Percentiles rank a stretch among this genome's conserved stretches.
phyloP scores from a whole-genome alignment of 2,113 vertebrate species.

The Eurypyga helias region DNA sequence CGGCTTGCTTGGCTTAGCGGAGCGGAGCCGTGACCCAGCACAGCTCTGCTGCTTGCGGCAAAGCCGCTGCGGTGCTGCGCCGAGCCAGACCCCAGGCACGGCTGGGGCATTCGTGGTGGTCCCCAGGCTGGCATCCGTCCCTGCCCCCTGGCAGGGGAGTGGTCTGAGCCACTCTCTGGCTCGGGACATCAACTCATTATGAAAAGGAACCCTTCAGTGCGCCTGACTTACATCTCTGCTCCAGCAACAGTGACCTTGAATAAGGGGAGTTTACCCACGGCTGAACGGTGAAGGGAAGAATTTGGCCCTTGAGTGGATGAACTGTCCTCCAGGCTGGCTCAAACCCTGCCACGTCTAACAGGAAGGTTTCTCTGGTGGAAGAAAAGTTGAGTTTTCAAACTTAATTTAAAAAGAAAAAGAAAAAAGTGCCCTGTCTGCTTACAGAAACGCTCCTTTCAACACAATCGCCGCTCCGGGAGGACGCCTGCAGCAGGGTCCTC shows the following conservation, averaged over 20 bases:
- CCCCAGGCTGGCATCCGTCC: not conserved
- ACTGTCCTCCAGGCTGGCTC: not conserved
- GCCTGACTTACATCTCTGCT: not conserved
- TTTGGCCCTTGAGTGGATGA: not conserved
- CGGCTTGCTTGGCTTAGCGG: not conserved
- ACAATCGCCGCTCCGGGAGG: not conserved
- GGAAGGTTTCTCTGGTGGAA: not conserved
- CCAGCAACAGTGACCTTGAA: not conserved
- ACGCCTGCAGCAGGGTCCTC: not conserved
- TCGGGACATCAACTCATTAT: not conserved
- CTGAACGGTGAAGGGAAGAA: not conserved
- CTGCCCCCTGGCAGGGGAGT: not conserved
- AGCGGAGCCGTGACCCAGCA: not conserved
- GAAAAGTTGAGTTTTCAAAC: not conserved
- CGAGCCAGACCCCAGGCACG: rapidly evolving
- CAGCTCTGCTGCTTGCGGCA: not conserved
- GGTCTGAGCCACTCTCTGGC: not conserved
- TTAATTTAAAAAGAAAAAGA: not conserved
- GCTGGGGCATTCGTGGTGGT: not conserved
- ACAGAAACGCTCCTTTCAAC: not conserved
- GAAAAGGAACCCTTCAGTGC: not conserved
- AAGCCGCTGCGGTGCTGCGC: rapidly evolving
- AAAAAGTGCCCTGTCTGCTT: not conserved
- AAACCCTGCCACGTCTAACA: not conserved
- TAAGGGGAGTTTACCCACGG: too few relatives aligned